Evolutionary conservation across 2,113 vertebrate species (phyloP).

Genomic region (Hemiprocne comata): DNA sequence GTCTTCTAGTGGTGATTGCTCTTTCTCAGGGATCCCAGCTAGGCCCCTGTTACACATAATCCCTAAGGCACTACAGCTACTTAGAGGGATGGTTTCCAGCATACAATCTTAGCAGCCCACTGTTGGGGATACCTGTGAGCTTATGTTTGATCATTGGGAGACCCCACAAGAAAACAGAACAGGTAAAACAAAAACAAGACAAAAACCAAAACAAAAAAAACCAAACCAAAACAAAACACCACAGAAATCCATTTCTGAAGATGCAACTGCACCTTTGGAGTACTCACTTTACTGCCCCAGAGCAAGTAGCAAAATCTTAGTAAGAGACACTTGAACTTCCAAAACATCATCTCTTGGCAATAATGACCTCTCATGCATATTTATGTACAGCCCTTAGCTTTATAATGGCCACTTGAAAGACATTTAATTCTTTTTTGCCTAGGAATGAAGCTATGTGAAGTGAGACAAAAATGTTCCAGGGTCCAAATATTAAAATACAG

Average conservation of each 20-base stretch:
- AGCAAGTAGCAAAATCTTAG: conserved; percentile 66
- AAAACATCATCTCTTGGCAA: conserved; percentile 66
- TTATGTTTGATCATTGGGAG: neutral
- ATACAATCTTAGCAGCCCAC: neutral
- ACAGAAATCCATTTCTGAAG: neutral
- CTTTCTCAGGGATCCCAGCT: neutral
- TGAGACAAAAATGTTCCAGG: conserved; percentile 63
- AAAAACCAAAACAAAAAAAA: no score
- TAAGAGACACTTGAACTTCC: conserved; percentile 74
- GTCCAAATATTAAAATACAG: conserved; percentile 46
- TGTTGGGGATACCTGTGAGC: neutral
- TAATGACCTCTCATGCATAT: conserved; percentile 76
- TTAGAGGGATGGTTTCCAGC: neutral
- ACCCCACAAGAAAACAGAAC: neutral
- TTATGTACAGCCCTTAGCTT: conserved; percentile 70
- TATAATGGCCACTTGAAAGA: conserved; percentile 71
- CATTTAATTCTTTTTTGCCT: conserved; percentile 5
- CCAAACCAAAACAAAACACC: no score
- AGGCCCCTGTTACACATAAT: neutral
- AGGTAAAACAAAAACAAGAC: neutral
- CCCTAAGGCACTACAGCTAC: neutral
- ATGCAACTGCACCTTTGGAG: neutral
- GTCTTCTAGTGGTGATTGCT: neutral
- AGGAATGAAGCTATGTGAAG: conserved; percentile 57
- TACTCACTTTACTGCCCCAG: neutral